Base-by-base conservation (phyloP, 2,797 vertebrate species). In the Cryptoprocta ferox region DNA sequence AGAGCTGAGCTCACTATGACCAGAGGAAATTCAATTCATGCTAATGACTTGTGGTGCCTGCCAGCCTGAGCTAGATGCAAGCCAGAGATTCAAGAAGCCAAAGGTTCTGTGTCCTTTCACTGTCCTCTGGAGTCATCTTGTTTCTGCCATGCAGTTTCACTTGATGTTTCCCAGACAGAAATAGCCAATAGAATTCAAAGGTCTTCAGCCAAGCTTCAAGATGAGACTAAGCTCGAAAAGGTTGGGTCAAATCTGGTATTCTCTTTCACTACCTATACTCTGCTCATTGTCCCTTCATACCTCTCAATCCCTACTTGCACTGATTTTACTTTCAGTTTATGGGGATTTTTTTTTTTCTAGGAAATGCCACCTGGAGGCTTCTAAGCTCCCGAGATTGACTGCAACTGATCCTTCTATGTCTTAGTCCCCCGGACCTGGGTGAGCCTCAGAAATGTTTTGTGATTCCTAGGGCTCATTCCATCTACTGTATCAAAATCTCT, bases 41-140 rank as follows among this genome's bases (percentile, higher is more conserved):
- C 16, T 39, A 68, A 95, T 94, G 48, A 94, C 8, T 79, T 94
- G 53, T 50, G 48, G 39, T 94, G 87, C 66, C 98, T 94, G 48
- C 15, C 37, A 84, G 61, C 42, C 83, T 68, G 13, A 96, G 63
- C 50, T 56, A 98, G 53, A 95, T 5, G 68, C 53, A 89, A 76
- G 9, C 45, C 91, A 97, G 37, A 91, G 73, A 90, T 32, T 71
- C 35, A 70, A 59, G 75, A 97, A 96, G 81, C 37, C 95, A 96
- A 79, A 87, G 93, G 16, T 95, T 81, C 66, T 2, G 14, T 39
- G n/a, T 91, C 37, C 66, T 79, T 61, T 61, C 66, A 37, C 48
- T 37, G 42, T 96, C 19, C 59, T 94, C 65, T 59, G n/a, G 83
- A 89, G 66, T 61, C 63, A 66, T 66, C 30, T 48, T 18, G 4